A percentile compares a stretch with the other conserved stretches of the same genome.
Conservation (phyloP, 2,797 vertebrate species). For the Heliangelus exortis region DNA sequence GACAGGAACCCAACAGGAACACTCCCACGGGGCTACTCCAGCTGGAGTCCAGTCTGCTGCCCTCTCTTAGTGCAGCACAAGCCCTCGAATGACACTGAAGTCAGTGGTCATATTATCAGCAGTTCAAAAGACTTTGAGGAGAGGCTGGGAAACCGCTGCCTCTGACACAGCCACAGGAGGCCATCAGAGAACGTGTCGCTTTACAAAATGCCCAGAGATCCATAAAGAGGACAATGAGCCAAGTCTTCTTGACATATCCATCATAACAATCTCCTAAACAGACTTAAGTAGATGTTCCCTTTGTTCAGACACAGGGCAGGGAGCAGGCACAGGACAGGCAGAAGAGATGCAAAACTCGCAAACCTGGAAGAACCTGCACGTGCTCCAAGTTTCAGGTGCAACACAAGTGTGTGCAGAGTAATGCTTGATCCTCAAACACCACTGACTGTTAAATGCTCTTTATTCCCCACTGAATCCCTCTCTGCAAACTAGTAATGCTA, state of each 20-base stretch:
- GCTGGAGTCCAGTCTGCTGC: neutral
- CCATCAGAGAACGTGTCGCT: neutral
- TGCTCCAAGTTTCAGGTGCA: neutral
- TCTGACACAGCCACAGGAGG: neutral
- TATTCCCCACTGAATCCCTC: neutral
- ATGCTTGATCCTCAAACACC: neutral
- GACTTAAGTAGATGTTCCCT: neutral
- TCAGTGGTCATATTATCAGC: neutral
- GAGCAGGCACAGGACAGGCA: neutral
- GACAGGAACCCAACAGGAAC: too few species aligned
- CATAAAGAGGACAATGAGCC: neutral
- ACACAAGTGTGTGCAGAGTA: neutral
- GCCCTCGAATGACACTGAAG: neutral
- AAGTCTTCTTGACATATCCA: fast-evolving
- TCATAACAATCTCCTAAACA: neutral
- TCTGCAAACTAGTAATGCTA: neutral
- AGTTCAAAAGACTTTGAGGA: neutral
- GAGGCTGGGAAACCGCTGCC: neutral
- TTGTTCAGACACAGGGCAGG: neutral
- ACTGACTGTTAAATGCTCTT: neutral
- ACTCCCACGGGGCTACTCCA: neutral
- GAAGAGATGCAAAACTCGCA: neutral
- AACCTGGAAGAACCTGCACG: neutral
- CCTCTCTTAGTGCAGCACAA: neutral
- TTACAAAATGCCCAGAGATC: neutral